These are phyloP conservation scores for Scaptomyza hsui DNA, from an alignment of 1,140 invertebrate genomes.

Conservation along the genomic window DNA sequence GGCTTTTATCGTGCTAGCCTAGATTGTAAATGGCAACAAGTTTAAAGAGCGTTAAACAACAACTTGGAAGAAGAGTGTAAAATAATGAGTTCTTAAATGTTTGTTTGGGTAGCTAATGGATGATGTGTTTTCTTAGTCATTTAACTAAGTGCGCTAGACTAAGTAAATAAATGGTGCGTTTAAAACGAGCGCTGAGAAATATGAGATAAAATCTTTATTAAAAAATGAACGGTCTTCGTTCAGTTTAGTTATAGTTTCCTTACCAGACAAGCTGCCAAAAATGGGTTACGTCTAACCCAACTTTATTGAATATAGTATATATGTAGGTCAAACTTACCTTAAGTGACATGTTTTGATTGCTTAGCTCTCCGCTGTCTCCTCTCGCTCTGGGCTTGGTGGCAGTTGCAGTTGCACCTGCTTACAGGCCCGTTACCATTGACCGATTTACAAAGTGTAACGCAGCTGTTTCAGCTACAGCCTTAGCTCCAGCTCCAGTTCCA, in stretches of 20 bases:
- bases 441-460: slow-evolving; percentile 75
- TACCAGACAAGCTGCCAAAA: slow-evolving; percentile 20
- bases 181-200: neutral
- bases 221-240: too few species aligned
- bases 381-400: slow-evolving; percentile 1
- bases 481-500: slow-evolving; percentile 16
- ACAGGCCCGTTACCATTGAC: slow-evolving; percentile 79
- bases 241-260: too few species aligned
- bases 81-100: slow-evolving; percentile 7
- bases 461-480: slow-evolving; percentile 37
- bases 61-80: neutral
- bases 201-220: neutral
- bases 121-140: slow-evolving; percentile 3
- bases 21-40: slow-evolving; percentile 10
- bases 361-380: slow-evolving; percentile 18
- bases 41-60: neutral
- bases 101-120: neutral
- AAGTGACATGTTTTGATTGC: slow-evolving; percentile 64
- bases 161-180: neutral
- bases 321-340: slow-evolving; percentile 72
- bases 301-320: slow-evolving; percentile 16
- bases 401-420: slow-evolving; percentile 71
- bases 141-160: slow-evolving; percentile 5
- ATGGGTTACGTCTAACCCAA: slow-evolving; percentile 18
- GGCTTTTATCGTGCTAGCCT: neutral